Percentiles rank a stretch among this genome's conserved stretches.
These are phyloP conservation scores for Peromyscus polionotus DNA, from an alignment of 2,113 vertebrate genomes.

Conservation along the genomic window DNA sequence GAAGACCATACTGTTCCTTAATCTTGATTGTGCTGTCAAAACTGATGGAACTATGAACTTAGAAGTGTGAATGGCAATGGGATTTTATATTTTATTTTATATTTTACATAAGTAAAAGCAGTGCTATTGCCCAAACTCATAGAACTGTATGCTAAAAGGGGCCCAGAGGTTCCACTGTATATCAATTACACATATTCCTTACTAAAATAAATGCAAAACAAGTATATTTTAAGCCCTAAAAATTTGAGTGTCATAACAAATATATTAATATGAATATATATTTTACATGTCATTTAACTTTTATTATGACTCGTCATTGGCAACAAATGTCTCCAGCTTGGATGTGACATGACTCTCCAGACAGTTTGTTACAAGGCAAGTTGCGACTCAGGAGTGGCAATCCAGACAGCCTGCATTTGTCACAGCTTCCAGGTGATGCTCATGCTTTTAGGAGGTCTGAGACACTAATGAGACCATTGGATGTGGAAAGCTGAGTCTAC, in stretches of 20 bases:
- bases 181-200: background rate
- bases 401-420: background rate
- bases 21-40: background rate
- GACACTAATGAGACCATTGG: background rate
- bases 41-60: background rate
- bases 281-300: slow-evolving; percentile 7
- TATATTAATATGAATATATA: background rate
- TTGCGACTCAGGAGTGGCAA: background rate
- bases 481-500: background rate
- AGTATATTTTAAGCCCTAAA: background rate
- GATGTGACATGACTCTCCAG: background rate
- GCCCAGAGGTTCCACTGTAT: background rate
- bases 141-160: background rate
- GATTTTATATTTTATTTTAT: background rate
- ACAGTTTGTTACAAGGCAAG: slow-evolving; percentile 5
- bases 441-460: background rate
- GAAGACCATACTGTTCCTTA: background rate
- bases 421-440: too few relatives aligned
- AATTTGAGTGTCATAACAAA: background rate
- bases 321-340: background rate
- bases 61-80: background rate
- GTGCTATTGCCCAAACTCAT: background rate
- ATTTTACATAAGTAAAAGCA: background rate
- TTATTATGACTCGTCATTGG: slow-evolving; percentile 18
- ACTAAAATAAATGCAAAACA: slow-evolving; percentile 38